phyloP scores from a whole-genome alignment of 2,888 invertebrate genomes.

The Ligdia adustata region DNA sequence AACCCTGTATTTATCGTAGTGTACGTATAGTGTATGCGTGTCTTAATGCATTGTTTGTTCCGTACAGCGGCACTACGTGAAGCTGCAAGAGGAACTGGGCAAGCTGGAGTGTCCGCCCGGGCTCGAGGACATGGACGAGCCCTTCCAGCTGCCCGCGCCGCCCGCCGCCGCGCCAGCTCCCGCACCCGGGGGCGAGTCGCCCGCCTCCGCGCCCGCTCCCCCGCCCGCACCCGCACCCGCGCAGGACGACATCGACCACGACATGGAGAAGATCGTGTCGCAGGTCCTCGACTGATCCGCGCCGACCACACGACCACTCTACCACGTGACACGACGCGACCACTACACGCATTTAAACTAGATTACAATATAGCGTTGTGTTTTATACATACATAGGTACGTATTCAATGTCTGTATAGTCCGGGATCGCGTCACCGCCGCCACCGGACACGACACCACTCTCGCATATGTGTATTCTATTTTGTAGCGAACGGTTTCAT shows the following conservation, averaged over 20 bases:
- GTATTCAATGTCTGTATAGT: conserved; percentile 28
- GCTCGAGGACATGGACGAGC: conserved; percentile 88
- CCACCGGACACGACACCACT: conserved; percentile 2
- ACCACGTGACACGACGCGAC: too few species aligned
- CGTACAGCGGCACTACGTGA: conserved; percentile 89
- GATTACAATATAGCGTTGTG: conserved; percentile 22
- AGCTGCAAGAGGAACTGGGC: conserved; percentile 93
- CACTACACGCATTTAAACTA: neutral
- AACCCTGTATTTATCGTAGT: too few species aligned
- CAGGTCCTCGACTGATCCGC: conserved; percentile 53
- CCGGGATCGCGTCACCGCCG: conserved; percentile 9
- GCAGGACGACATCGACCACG: conserved; percentile 86
- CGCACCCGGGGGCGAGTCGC: conserved; percentile 51
- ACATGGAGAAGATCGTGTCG: conserved; percentile 91
- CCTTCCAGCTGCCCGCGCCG: conserved; percentile 72
- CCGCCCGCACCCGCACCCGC: conserved; percentile 41
- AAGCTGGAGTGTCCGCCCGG: conserved; percentile 92
- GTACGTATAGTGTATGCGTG: neutral
- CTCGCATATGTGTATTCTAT: conserved; percentile 54
- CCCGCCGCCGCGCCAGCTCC: too few species aligned
- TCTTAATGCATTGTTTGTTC: neutral
- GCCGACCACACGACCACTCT: neutral
- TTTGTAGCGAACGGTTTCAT: conserved; percentile 59
- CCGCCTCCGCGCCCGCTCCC: conserved; percentile 34
- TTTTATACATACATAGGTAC: conserved; percentile 12